A percentile compares a stretch with the other conserved stretches of the same genome.
Evolutionary conservation across 2,113 vertebrate species (phyloP).

Genomic region (Dryoscopus gambensis): DNA sequence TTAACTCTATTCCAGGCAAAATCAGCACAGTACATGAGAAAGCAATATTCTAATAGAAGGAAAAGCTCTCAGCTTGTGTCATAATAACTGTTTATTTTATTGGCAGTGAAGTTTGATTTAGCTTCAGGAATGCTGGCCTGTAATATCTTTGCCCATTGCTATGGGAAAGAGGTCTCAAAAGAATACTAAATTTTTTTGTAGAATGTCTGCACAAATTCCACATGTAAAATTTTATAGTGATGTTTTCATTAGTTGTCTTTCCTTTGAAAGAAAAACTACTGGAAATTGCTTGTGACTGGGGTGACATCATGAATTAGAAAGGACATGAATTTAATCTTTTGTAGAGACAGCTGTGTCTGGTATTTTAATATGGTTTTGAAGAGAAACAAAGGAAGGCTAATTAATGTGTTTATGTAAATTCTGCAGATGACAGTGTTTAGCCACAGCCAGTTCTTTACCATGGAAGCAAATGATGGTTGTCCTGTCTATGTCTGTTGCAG

Average conservation of each 20-base stretch:
- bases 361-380: constrained; percentile 50
- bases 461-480: background rate
- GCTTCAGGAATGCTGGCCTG: background rate
- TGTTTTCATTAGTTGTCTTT: constrained; percentile 51
- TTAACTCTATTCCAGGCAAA: background rate
- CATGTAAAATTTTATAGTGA: constrained; percentile 20
- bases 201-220: background rate
- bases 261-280: constrained; percentile 11
- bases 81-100: background rate
- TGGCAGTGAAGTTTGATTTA: constrained; percentile 25
- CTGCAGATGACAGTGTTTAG: constrained; percentile 32
- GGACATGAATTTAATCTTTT: constrained; percentile 50
- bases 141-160: background rate
- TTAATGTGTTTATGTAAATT: constrained; percentile 52
- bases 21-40: background rate
- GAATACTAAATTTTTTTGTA: background rate
- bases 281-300: constrained; percentile 50
- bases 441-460: background rate
- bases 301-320: constrained; percentile 56
- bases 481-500: background rate
- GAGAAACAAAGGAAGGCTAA: constrained; percentile 47
- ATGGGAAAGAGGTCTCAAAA: background rate
- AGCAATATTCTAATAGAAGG: background rate
- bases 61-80: background rate
- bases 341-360: constrained; percentile 7